Evolutionary conservation across 2,797 vertebrate species (phyloP).

Genomic region (Huso huso): DNA sequence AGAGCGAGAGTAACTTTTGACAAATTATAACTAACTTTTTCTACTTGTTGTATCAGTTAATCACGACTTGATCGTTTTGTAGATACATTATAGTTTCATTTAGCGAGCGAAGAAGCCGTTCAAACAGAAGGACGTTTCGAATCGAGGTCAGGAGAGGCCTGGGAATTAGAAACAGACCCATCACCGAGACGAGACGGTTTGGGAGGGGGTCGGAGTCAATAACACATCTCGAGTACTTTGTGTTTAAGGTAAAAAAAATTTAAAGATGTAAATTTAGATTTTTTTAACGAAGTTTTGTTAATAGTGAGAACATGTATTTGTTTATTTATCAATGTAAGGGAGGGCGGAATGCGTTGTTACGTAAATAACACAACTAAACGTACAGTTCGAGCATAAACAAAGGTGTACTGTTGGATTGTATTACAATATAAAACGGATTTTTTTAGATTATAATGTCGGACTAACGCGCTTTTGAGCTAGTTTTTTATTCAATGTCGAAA

Average conservation of each 20-base stretch:
- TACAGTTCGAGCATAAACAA: too few species aligned
- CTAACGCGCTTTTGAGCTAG: too few species aligned
- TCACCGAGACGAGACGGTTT: slow-evolving; percentile 4
- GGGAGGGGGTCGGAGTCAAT: slow-evolving; percentile 7
- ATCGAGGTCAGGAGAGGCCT: slow-evolving; percentile 19
- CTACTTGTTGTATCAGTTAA: background rate
- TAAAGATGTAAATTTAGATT: background rate
- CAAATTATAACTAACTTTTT: background rate
- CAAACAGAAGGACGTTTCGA: background rate
- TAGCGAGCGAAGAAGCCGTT: slow-evolving; percentile 1
- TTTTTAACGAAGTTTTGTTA: background rate
- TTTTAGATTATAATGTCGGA: too few species aligned
- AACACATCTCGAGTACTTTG: background rate
- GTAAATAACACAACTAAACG: too few species aligned
- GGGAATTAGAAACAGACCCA: background rate
- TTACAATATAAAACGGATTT: too few species aligned
- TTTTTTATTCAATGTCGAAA: too few species aligned
- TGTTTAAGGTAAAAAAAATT: slow-evolving; percentile 11
- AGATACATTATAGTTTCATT: background rate
- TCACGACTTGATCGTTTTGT: background rate
- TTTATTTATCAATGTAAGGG: background rate
- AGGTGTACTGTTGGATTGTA: too few species aligned
- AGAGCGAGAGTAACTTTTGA: background rate
- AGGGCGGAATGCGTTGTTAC: background rate
- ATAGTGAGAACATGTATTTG: too few species aligned